A percentile compares a stretch with the other conserved stretches of the same genome.
Conservation (phyloP, 2,797 vertebrate genomes). For the Pogonophryne albipinna region DNA sequence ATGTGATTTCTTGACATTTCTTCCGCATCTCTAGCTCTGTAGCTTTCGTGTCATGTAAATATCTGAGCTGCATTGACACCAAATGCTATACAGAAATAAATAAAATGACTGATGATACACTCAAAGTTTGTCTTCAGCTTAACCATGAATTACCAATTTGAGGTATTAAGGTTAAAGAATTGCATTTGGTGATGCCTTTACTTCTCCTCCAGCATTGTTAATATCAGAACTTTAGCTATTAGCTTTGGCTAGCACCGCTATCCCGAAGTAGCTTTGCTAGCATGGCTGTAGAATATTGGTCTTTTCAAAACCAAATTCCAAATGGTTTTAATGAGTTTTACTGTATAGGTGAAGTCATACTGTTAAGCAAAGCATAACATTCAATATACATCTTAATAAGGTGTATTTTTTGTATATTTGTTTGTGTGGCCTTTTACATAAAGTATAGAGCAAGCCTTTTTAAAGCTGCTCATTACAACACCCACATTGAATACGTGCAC, state of each 20-base stretch:
- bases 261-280: background rate
- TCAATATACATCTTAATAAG: background rate
- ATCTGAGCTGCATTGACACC: background rate
- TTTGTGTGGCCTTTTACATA: background rate
- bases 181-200: background rate
- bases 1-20: background rate
- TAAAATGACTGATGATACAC: no score
- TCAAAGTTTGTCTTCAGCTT: no score
- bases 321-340: background rate
- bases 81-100: background rate
- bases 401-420: background rate
- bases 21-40: no score
- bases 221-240: background rate
- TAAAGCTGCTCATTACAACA: background rate
- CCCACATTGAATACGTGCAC: background rate
- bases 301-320: background rate
- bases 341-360: background rate
- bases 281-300: background rate
- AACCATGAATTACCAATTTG: background rate
- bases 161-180: background rate
- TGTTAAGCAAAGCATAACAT: background rate
- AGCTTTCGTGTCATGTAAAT: background rate
- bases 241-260: background rate
- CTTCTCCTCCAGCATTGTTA: background rate
- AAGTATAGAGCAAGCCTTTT: conserved; percentile 14